A percentile compares a stretch with the other conserved stretches of the same genome.
These are phyloP conservation scores for Psittacula cyanocephala DNA, from an alignment of 2,113 vertebrate genomes.

Conservation along the genomic window DNA sequence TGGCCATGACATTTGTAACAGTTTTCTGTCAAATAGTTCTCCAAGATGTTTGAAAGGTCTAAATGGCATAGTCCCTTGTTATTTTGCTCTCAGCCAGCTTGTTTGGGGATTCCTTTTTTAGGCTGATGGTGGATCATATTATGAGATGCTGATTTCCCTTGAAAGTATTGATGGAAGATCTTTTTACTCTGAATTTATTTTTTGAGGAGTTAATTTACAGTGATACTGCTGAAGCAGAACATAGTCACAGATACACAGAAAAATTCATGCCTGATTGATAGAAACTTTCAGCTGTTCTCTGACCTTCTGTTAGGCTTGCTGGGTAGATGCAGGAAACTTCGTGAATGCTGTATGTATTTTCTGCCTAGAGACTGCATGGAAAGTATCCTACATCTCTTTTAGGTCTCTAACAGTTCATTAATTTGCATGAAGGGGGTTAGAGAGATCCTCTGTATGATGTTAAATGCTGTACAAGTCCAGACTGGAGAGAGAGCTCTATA, in stretches of 20 bases:
- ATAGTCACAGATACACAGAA: background rate
- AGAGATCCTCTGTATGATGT: background rate
- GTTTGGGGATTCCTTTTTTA: background rate
- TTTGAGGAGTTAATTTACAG: background rate
- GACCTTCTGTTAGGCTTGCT: background rate
- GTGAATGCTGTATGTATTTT: background rate
- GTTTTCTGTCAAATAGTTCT: background rate
- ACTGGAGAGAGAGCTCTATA: background rate
- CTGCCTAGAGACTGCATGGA: background rate
- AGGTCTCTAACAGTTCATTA: background rate
- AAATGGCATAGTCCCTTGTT: background rate
- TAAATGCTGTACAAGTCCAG: background rate
- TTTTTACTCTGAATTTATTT: background rate
- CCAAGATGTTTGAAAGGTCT: background rate
- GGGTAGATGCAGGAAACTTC: background rate
- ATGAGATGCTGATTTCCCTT: background rate
- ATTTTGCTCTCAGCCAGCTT: background rate
- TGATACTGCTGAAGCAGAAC: background rate
- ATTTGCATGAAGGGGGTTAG: background rate
- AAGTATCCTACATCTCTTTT: background rate
- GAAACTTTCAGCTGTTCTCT: background rate
- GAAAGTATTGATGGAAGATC: background rate
- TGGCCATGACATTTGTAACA: background rate
- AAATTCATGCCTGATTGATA: background rate
- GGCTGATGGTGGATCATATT: background rate